Evolutionary conservation across 2,797 vertebrate genomes (phyloP).

Genomic region (Allobates femoralis): DNA sequence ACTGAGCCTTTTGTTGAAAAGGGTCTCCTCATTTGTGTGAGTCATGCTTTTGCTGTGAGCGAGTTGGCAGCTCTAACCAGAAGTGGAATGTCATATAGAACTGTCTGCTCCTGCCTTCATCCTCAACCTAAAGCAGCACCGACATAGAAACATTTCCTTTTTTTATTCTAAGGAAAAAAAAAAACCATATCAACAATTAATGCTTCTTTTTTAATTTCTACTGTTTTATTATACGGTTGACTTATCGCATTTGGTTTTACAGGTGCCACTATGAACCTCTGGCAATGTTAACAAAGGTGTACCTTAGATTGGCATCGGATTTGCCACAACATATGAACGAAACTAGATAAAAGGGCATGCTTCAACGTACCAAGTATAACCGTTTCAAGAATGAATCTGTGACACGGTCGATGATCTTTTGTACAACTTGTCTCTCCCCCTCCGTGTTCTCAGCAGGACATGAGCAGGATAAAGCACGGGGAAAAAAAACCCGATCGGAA

Average conservation of each 20-base stretch:
- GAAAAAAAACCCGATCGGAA: conserved; percentile 85
- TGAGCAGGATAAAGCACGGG: conserved; percentile 78
- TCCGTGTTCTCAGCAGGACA: conserved; percentile 77
- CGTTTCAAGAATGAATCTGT: conserved; percentile 99
- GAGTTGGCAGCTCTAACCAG: conserved; percentile 87
- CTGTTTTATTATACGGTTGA: conserved; percentile 55
- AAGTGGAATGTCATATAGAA: conserved; percentile 81
- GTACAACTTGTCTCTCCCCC: conserved; percentile 85
- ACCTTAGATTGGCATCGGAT: conserved; percentile 83
- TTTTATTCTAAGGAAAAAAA: conserved; percentile 63
- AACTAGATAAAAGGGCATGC: conserved; percentile 97
- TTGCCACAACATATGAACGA: conserved; percentile 89
- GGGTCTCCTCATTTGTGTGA: conserved; percentile 97
- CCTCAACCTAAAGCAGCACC: conserved; percentile 69
- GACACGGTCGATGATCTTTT: conserved; percentile 97
- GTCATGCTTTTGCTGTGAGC: conserved; percentile 97
- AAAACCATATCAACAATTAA: conserved; percentile 27
- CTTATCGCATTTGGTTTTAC: conserved; percentile 72
- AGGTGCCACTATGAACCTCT: conserved; percentile 77
- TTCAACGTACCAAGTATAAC: conserved; percentile 99
- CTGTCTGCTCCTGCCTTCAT: conserved; percentile 78
- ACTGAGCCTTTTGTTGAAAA: conserved; percentile 99
- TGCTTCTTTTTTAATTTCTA: conserved; percentile 20
- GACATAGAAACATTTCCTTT: conserved; percentile 61
- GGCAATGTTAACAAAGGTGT: conserved; percentile 89